Base-by-base conservation (phyloP, 2,888 invertebrate species). In the Hyposoter didymator region DNA sequence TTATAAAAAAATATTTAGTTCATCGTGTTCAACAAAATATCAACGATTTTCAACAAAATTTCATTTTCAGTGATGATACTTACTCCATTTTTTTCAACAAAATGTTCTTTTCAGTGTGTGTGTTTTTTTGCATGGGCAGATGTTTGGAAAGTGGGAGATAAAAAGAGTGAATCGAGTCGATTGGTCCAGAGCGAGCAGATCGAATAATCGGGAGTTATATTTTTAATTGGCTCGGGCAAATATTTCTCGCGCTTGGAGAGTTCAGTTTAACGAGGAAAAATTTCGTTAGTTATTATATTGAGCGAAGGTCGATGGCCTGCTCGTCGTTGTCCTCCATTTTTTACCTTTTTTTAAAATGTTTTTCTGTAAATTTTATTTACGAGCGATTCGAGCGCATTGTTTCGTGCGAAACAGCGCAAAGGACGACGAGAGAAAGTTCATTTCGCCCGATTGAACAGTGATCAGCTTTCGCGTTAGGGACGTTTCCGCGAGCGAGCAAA, bases 241-340 rank as follows among this genome's bases (percentile, higher is more conserved):
- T 5, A 59, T 14, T n/a, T n/a, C 14, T 59, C 14, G 52, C 79
- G 72, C 79, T 76, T 59, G 67, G 67, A 83, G 76, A 73, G 72
- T 62, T 80, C 72, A 14, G 70, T 80, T 85, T 83, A 83, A 85
- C 73, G 72, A 83, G 76, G 49, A 67, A n/a, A 45, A 70, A 62
- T 74, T 81, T 69, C 19, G 59, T 59, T 67, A 75, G 64, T 69
- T 72, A 52, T 82, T 49, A 43, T 49, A 43, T 28, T 6, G 12
- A 39, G 19, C 52, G 35, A 10, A 52, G 70, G 22, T 7, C 32
- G 12, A n/a, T 14, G 5, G n/a, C 28, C 14, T 70, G 28, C 49
- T 70, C 19, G 1, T 19, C 14, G 28, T 12, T 28, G 14, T 14
- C 59, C 7, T 10, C 32, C 22, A 45, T n/a, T 67, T 72, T 72